Evolutionary conservation across 1,140 invertebrate species (phyloP), one percentile per base, ranked within the genome.

Genomic region (Drosophila hydei): DNA sequence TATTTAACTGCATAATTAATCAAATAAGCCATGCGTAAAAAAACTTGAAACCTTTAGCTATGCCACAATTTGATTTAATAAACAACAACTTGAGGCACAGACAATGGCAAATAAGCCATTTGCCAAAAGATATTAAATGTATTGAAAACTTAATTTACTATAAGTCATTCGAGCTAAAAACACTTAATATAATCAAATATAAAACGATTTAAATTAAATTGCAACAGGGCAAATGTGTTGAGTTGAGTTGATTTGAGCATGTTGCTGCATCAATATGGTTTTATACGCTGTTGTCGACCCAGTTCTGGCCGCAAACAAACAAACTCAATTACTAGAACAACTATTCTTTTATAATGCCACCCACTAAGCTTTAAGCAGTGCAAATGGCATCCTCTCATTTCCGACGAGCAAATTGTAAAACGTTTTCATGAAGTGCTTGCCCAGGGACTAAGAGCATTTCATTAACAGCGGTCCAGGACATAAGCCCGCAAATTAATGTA

Each of bases 401-500:
- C 50, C 23, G 30, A 38, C 45, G 52, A 45, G 47, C 60, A 65
- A 65, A 75, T 74, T 77, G 55, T 65, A 60, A 60, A 77, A 71
- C 68, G 40, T 72, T 63, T 75, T 77, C 40, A 72, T 69, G 65
- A 64, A 47, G 40, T 33, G 50, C 40, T 64, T 69, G 55, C 16
- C 25, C 27, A 21, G 43, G 14, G 45, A 47, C 47, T 71, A 62
- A 47, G 25, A 67, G 77, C 67, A 63, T 71, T 79, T 63, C 77
- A 79, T 79, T 79, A 79, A 62, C 63, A 63, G 54, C 59, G 40
- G 16, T 45, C 36, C 58, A 64, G 55, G 51, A 59, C 74, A 61
- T 83, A 75, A 81, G 62, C 18, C 56, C 54, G 69, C 72, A 79
- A 84, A 79, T 84, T 79, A 85, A 73, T 70, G 52, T 85, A 76